Percentiles rank a stretch among this genome's conserved stretches.
Evolutionary conservation across 2,888 invertebrate species (phyloP).

Genomic region (Junonia oenone): DNA sequence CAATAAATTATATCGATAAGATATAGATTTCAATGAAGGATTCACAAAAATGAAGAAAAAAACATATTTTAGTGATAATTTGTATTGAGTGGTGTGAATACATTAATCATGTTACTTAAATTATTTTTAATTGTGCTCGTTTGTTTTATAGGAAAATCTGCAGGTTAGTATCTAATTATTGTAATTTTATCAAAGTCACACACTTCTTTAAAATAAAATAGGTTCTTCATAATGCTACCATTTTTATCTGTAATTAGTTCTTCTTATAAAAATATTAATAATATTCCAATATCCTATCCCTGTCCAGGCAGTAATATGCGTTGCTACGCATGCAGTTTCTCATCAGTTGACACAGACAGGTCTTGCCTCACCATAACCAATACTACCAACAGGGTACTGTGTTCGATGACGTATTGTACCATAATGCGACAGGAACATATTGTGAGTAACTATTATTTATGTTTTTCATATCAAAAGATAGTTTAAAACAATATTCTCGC

Average conservation of each 20-base stretch:
- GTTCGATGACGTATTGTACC: conserved; percentile 82
- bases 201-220: no score
- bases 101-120: conserved; percentile 40
- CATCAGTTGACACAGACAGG: conserved; percentile 74
- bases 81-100: conserved; percentile 7
- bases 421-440: conserved; percentile 81
- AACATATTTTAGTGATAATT: conserved; percentile 1
- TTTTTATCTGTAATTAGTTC: no score
- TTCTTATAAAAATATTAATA: no score
- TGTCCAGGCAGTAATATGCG: conserved; percentile 50
- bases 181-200: neutral
- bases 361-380: conserved; percentile 78
- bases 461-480: no score
- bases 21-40: conserved; percentile 15
- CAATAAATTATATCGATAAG: conserved; percentile 27
- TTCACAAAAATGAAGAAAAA: conserved; percentile 4
- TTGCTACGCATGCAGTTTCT: conserved; percentile 82
- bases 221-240: no score
- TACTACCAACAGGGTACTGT: conserved; percentile 68
- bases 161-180: conserved; percentile 38
- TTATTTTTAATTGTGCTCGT: conserved; percentile 45
- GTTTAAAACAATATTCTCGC: no score
- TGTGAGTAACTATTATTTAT: no score
- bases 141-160: conserved; percentile 39
- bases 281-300: no score